phyloP scores from a whole-genome alignment of 2,113 vertebrate species.

The Candoia aspera region DNA sequence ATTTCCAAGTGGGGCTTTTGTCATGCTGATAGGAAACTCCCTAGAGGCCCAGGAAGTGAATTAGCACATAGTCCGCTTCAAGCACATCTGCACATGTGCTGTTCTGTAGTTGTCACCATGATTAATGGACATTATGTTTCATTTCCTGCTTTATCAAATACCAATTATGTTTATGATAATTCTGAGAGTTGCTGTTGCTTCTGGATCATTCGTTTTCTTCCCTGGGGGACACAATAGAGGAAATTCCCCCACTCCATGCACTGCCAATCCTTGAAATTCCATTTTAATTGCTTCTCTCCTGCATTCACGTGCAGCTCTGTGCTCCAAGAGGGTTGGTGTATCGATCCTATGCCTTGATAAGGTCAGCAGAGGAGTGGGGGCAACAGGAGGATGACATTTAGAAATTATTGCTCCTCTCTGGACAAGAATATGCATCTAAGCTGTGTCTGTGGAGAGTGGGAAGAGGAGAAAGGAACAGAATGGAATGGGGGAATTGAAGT shows the following conservation, averaged over 20 bases:
- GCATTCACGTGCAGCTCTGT: slow-evolving; percentile 66
- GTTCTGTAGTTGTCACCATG: slow-evolving; percentile 50
- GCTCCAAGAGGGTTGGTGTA: slow-evolving; percentile 62
- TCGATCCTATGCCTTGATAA: slow-evolving; percentile 79
- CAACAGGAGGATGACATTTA: slow-evolving; percentile 71
- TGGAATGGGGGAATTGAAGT: slow-evolving; percentile 15
- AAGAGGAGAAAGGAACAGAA: background rate
- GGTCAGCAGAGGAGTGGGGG: slow-evolving; percentile 73
- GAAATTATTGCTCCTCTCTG: slow-evolving; percentile 62
- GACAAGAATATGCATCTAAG: slow-evolving; percentile 64
- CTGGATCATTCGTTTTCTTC: slow-evolving; percentile 59
- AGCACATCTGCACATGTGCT: background rate
- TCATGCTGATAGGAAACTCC: background rate
- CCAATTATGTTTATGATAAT: slow-evolving; percentile 61
- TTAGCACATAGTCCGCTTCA: background rate
- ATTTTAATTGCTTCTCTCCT: slow-evolving; percentile 69
- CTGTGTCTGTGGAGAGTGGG: slow-evolving; percentile 49
- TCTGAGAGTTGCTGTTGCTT: slow-evolving; percentile 36
- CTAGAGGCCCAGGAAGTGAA: background rate
- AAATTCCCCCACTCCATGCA: slow-evolving; percentile 13
- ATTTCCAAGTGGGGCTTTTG: background rate
- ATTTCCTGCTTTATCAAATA: slow-evolving; percentile 59
- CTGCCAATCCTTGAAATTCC: slow-evolving; percentile 54
- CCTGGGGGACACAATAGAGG: slow-evolving; percentile 27
- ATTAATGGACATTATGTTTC: slow-evolving; percentile 52